Conservation (phyloP, 2,888 invertebrate species). For the Heteromurus nitidus region DNA sequence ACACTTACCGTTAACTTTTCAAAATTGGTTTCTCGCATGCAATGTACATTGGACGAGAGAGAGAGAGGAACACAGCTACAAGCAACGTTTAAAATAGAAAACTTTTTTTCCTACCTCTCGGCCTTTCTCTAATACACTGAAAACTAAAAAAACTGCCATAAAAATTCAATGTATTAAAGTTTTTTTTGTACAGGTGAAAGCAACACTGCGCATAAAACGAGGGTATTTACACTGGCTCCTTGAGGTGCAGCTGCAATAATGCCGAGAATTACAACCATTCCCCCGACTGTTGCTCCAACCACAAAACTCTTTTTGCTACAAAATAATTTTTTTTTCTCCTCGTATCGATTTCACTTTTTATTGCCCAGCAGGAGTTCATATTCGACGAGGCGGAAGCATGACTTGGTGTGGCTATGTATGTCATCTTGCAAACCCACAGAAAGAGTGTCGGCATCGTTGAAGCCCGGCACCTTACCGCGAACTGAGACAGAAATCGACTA, state of each 20-base stretch:
- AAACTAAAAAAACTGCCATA: too few relatives aligned
- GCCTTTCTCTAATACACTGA: too few relatives aligned
- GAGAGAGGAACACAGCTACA: too few relatives aligned
- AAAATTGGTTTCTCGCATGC: conserved; percentile 71
- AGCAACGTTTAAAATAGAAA: too few relatives aligned
- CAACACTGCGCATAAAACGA: neutral
- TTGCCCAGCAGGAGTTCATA: conserved; percentile 1
- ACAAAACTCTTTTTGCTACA: neutral
- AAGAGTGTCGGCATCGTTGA: neutral
- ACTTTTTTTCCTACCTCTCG: too few relatives aligned
- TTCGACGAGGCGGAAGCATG: neutral
- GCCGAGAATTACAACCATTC: neutral
- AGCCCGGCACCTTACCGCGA: conserved; percentile 10
- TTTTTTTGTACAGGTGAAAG: too few relatives aligned
- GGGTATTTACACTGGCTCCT: neutral
- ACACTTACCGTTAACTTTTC: conserved; percentile 19
- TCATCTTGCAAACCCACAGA: conserved; percentile 7
- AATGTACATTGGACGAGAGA: too few relatives aligned
- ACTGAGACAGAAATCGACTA: conserved; percentile 28
- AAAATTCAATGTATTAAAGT: too few relatives aligned
- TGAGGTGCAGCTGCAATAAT: conserved; percentile 12
- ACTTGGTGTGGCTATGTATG: neutral
- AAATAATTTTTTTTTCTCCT: too few relatives aligned
- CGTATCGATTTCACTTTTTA: conserved; percentile 26
- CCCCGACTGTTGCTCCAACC: neutral